Percentiles rank a stretch among this genome's conserved stretches.
Conservation (phyloP, 2,888 invertebrate genomes). For the Danaus chrysippus region DNA sequence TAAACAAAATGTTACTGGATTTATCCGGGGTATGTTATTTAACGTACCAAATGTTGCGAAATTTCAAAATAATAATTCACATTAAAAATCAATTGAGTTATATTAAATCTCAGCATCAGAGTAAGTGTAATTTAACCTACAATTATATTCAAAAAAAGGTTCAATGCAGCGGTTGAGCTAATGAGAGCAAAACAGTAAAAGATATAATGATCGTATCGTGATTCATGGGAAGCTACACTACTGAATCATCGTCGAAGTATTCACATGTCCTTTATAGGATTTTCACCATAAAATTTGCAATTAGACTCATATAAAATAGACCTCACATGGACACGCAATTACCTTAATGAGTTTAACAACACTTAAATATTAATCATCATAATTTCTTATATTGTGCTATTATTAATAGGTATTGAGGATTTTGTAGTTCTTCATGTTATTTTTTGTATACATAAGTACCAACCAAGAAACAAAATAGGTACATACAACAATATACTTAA, state of each 20-base stretch:
- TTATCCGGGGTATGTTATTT: neutral
- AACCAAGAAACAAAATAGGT: too few species aligned
- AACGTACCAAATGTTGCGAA: neutral
- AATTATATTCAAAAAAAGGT: constrained; percentile 14
- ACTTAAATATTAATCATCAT: too few species aligned
- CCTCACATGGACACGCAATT: constrained; percentile 25
- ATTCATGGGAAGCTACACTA: constrained; percentile 31
- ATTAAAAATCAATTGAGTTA: constrained; percentile 3
- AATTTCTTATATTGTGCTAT: too few species aligned
- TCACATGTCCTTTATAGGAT: constrained; percentile 29
- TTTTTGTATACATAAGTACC: too few species aligned
- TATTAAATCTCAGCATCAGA: neutral
- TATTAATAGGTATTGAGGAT: too few species aligned
- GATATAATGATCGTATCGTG: constrained; percentile 29
- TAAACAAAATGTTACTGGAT: neutral
- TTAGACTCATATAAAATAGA: constrained; percentile 19
- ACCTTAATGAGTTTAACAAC: constrained; percentile 6
- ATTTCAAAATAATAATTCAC: neutral
- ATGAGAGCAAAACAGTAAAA: constrained; percentile 27
- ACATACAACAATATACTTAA: too few species aligned
- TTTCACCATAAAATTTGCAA: constrained; percentile 20
- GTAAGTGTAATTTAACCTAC: constrained; percentile 8
- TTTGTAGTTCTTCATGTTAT: too few species aligned
- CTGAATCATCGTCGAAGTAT: constrained; percentile 38
- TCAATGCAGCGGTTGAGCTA: constrained; percentile 10